Evolutionary conservation across 2,797 vertebrate genomes (phyloP).

Genomic region (Etheostoma perlongum): DNA sequence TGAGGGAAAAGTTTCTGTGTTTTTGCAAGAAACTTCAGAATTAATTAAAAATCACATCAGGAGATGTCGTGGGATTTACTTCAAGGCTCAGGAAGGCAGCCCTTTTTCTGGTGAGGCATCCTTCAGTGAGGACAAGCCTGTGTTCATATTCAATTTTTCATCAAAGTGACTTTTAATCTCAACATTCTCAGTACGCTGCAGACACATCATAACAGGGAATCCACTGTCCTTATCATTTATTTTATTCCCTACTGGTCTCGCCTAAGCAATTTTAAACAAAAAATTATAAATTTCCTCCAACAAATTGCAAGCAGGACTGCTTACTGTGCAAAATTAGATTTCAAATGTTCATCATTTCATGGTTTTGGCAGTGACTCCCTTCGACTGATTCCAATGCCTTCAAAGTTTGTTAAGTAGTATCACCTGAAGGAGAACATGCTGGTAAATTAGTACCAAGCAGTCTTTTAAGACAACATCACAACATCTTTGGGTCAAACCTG

Average conservation of each 20-base stretch:
- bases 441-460: too few relatives aligned
- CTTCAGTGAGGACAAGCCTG: conserved; percentile 71
- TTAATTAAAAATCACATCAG: conserved; percentile 83
- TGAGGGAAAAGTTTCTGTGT: conserved; percentile 65
- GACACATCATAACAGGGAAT: conserved; percentile 73
- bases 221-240: conserved; percentile 67
- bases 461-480: conserved; percentile 24
- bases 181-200: conserved; percentile 62
- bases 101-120: conserved; percentile 69
- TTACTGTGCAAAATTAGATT: conserved; percentile 56
- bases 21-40: conserved; percentile 77
- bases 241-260: conserved; percentile 54
- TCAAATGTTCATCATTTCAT: conserved; percentile 41
- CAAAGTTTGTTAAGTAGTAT: conserved; percentile 1
- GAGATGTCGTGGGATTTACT: conserved; percentile 82
- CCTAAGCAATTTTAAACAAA: conserved; percentile 60
- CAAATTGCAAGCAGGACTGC: conserved; percentile 35
- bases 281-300: conserved; percentile 54
- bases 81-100: conserved; percentile 76
- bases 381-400: conserved; percentile 25
- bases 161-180: conserved; percentile 84
- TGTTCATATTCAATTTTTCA: conserved; percentile 83
- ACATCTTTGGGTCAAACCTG: conserved; percentile 38
- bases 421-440: conserved; percentile 14
- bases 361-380: conserved; percentile 15